Percentiles rank a stretch among this genome's conserved stretches.
Evolutionary conservation across 2,797 vertebrate genomes (phyloP).

Genomic region (Anguilla marmorata): DNA sequence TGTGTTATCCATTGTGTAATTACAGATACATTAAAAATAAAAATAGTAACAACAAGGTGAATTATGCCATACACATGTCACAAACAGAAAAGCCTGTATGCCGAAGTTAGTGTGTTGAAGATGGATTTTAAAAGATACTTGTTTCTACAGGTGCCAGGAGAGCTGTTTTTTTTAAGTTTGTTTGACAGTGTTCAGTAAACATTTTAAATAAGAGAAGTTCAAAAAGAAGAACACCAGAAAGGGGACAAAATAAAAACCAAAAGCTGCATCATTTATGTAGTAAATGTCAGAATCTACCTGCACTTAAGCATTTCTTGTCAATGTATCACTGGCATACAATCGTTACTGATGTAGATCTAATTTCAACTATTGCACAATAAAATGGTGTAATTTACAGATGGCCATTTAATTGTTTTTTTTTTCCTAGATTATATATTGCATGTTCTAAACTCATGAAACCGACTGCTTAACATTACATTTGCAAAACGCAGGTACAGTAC

Average conservation of each 20-base stretch:
- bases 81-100: not conserved
- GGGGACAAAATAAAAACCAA: conserved; percentile 41
- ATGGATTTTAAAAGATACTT: not conserved
- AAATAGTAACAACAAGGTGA: not conserved
- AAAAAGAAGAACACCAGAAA: conserved; percentile 54
- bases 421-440: not conserved
- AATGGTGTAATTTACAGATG: conserved; percentile 15
- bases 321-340: not conserved
- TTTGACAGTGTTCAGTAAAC: conserved; percentile 59
- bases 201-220: conserved; percentile 39
- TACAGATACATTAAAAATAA: not conserved
- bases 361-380: not conserved
- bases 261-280: not conserved
- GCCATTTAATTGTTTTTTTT: not conserved
- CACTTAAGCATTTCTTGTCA: not conserved
- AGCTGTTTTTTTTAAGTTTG: conserved; percentile 54
- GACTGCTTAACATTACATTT: conserved; percentile 57
- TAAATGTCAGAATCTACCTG: conserved; percentile 12
- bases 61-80: not conserved
- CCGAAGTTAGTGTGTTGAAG: not conserved
- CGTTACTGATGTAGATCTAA: not conserved
- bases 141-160: not conserved
- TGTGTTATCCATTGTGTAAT: not conserved
- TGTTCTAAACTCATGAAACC: not conserved
- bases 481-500: conserved; percentile 56